phyloP scores from a whole-genome alignment of 35 echinoderm and acorn worm genomes.

The Lytechinus pictus region DNA sequence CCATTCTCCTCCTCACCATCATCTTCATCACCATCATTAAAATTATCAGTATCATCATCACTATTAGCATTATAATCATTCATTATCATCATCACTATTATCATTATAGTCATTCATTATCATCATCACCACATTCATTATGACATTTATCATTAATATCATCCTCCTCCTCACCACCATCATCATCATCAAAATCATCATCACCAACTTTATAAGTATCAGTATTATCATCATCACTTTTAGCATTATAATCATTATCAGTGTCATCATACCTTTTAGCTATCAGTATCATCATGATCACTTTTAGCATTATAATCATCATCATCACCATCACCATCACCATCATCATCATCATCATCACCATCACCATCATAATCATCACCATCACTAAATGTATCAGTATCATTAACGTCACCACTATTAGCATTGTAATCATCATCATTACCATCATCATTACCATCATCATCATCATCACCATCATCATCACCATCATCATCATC shows the following conservation, averaged over 20 bases:
- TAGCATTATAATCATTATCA: not conserved
- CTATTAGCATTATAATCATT: not conserved
- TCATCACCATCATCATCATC: not conserved
- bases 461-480: constrained; percentile 1
- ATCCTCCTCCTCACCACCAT: too few relatives aligned
- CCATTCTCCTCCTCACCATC: too few relatives aligned
- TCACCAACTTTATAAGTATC: not conserved
- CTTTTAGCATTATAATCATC: not conserved
- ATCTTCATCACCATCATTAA: not conserved
- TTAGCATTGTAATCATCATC: not conserved
- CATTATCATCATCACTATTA: not conserved
- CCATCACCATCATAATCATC: not conserved
- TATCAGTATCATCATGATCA: not conserved
- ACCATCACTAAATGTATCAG: not conserved
- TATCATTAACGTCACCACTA: not conserved
- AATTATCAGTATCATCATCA: not conserved
- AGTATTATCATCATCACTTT: not conserved
- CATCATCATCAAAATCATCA: not conserved
- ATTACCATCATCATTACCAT: not conserved
- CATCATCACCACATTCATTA: too few relatives aligned
- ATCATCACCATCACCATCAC: not conserved
- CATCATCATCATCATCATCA: not conserved
- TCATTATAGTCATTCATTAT: not conserved
- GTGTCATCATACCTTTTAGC: too few relatives aligned
- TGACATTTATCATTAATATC: not conserved